Conservation (phyloP, 1,140 invertebrate genomes). For the Nautilus pompilius region DNA sequence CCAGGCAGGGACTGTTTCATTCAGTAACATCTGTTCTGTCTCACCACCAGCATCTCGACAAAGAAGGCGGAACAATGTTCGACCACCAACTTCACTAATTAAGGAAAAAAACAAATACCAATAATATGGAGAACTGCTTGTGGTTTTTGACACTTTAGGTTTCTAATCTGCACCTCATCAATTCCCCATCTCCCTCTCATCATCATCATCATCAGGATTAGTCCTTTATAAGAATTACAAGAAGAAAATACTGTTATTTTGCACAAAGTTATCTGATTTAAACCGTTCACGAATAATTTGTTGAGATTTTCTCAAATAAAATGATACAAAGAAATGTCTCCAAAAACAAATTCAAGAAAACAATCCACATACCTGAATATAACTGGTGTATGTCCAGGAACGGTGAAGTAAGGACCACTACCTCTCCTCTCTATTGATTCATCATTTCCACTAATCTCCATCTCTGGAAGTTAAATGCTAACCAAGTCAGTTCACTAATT, state of each 20-base stretch:
- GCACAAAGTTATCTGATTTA: too few species aligned
- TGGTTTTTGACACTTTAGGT: too few species aligned
- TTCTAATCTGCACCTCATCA: not conserved
- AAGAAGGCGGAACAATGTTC: constrained; percentile 84
- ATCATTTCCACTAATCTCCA: constrained; percentile 2
- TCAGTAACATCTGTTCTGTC: constrained; percentile 86
- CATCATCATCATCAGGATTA: too few species aligned
- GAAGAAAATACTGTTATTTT: too few species aligned
- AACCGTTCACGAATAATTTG: constrained; percentile 12
- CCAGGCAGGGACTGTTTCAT: constrained; percentile 95
- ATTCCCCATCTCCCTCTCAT: too few species aligned
- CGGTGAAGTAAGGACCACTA: constrained; percentile 83
- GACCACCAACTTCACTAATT: constrained; percentile 86
- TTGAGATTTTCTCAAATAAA: constrained; percentile 10
- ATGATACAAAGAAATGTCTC: constrained; percentile 8
- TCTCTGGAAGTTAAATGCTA: not conserved
- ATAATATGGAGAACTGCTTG: too few species aligned
- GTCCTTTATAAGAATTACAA: too few species aligned
- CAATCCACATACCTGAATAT: constrained; percentile 95
- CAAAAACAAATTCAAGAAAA: too few species aligned
- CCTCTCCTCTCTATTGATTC: constrained; percentile 10
- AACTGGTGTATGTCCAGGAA: constrained; percentile 93
- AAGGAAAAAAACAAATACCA: constrained; percentile 1
- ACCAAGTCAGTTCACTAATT: not conserved
- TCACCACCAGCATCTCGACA: constrained; percentile 94